phyloP scores from a whole-genome alignment of 2,888 invertebrate genomes.

The Piscicola geometra region DNA sequence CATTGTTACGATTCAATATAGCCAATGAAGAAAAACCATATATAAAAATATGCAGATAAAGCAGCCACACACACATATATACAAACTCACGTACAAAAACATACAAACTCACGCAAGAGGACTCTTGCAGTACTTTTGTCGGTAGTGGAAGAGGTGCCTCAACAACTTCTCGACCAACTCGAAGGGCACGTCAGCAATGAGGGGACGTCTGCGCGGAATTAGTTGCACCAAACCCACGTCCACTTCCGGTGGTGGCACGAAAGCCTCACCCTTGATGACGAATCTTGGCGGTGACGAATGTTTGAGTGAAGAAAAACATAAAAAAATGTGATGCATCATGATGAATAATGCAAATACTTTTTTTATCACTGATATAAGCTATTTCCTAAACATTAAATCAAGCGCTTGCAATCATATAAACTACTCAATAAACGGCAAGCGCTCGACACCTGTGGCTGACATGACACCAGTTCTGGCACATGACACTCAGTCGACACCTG shows the following conservation, averaged over 20 bases:
- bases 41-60: neutral
- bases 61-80: neutral
- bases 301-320: neutral
- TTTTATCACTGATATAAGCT: too few species aligned
- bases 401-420: too few species aligned
- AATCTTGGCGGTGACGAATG: constrained; percentile 60
- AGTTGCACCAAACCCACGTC: constrained; percentile 92
- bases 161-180: constrained; percentile 80
- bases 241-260: constrained; percentile 89
- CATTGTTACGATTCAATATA: too few species aligned
- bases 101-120: constrained; percentile 50
- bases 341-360: too few species aligned
- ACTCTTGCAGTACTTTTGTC: constrained; percentile 69
- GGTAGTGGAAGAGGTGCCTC: constrained; percentile 77
- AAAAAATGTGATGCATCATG: constrained; percentile 2
- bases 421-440: too few species aligned
- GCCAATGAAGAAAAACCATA: too few species aligned
- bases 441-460: constrained; percentile 65
- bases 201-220: constrained; percentile 71
- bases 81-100: neutral
- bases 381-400: too few species aligned
- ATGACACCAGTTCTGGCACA: constrained; percentile 87
- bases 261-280: constrained; percentile 79
- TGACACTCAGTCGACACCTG: constrained; percentile 82
- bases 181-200: constrained; percentile 69